Evolutionary conservation across 1,140 invertebrate genomes (phyloP).

Genomic region (Neuroterus valhalla): DNA sequence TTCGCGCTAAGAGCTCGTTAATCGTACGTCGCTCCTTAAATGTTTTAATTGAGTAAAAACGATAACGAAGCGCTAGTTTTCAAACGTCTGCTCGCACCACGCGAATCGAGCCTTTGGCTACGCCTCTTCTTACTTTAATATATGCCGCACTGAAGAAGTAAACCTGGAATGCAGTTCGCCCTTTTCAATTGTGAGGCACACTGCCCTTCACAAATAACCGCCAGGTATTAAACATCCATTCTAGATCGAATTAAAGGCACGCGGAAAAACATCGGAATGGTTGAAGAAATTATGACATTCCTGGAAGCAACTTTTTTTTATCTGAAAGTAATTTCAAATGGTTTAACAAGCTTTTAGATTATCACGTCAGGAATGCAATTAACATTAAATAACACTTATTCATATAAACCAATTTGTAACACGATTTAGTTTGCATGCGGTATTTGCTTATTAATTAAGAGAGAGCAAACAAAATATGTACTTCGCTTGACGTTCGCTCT

Average conservation of each 20-base stretch:
- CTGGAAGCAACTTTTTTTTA: neutral
- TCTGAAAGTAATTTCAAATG: neutral
- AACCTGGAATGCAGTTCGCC: slow-evolving; percentile 38
- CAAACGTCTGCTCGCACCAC: slow-evolving; percentile 45
- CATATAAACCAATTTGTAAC: neutral
- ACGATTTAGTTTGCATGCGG: neutral
- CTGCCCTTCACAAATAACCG: slow-evolving; percentile 28
- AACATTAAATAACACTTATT: too few relatives aligned
- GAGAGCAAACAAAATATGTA: neutral
- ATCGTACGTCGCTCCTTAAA: slow-evolving; percentile 39
- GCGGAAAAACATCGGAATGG: neutral
- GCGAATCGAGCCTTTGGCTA: slow-evolving; percentile 36
- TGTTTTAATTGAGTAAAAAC: slow-evolving; percentile 47
- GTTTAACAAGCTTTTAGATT: neutral
- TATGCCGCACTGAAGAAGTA: slow-evolving; percentile 18
- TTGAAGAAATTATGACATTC: slow-evolving; percentile 18
- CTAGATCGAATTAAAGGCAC: slow-evolving; percentile 2
- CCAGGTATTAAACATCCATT: slow-evolving; percentile 9
- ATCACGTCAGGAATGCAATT: too few relatives aligned
- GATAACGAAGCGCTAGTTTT: slow-evolving; percentile 42
- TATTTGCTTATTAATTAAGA: neutral
- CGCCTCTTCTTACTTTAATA: slow-evolving; percentile 25
- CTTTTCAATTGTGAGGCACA: slow-evolving; percentile 42
- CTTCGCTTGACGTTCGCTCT: neutral
- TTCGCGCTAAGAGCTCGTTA: slow-evolving; percentile 38